phyloP scores from a whole-genome alignment of 2,113 vertebrate genomes.

The Paedocypris sp. region DNA sequence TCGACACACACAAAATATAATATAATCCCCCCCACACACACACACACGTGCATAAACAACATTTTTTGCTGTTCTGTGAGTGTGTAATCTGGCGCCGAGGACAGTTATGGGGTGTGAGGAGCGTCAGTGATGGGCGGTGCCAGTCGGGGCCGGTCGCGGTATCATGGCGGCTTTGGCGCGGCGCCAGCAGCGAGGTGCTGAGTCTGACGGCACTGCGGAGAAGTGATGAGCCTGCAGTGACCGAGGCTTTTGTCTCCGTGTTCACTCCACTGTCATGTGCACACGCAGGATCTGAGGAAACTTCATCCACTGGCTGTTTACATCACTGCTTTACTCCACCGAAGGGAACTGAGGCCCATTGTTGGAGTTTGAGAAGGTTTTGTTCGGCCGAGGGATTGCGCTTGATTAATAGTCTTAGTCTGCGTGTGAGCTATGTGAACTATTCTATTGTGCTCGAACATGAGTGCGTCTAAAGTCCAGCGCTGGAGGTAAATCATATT shows the following conservation, averaged over 20 bases:
- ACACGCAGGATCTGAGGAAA: conserved; percentile 3
- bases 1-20: too few relatives aligned
- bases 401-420: background rate
- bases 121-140: conserved; percentile 17
- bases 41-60: background rate
- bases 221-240: background rate
- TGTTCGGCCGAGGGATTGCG: conserved; percentile 8
- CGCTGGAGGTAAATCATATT: too few relatives aligned
- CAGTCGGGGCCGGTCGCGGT: conserved; percentile 19
- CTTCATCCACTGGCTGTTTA: conserved; percentile 17
- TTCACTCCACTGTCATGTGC: background rate
- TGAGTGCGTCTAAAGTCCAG: too few relatives aligned
- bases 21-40: too few relatives aligned
- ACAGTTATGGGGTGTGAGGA: conserved; percentile 1
- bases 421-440: background rate
- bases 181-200: conserved; percentile 31
- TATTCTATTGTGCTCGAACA: background rate
- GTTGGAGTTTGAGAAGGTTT: background rate
- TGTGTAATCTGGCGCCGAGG: background rate
- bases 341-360: background rate
- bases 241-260: background rate
- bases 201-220: conserved; percentile 28
- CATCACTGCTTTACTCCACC: conserved; percentile 7
- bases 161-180: background rate
- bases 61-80: background rate